Conservation (phyloP, 2,113 vertebrate species). For the Ondatra zibethicus region DNA sequence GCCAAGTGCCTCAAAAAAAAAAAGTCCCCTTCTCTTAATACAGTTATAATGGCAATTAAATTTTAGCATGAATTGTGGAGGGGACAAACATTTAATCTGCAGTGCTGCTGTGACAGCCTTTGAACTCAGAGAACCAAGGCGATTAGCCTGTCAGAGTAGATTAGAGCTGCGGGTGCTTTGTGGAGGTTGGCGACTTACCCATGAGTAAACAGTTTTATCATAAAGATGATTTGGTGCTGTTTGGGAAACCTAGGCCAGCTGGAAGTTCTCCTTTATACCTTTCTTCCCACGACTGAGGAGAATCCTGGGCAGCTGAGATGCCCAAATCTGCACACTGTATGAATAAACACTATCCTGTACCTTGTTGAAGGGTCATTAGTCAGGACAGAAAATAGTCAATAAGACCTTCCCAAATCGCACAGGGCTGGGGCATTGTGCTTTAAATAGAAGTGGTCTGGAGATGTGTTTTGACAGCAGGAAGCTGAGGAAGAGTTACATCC, state of each 20-base stretch:
- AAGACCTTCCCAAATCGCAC: not conserved
- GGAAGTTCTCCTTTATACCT: not conserved
- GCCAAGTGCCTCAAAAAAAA: not conserved
- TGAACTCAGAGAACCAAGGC: not conserved
- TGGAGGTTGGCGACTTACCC: not conserved
- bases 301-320: not conserved
- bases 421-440: not conserved
- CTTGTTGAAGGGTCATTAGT: not conserved
- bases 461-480: constrained; percentile 22
- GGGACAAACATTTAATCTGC: not conserved
- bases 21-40: not conserved
- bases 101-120: no score
- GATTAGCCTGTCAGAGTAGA: not conserved
- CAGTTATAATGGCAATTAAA: not conserved
- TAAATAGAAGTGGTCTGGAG: not conserved
- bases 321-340: not conserved
- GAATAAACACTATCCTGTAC: not conserved
- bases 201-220: not conserved
- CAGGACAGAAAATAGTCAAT: not conserved
- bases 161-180: not conserved
- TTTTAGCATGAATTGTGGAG: not conserved
- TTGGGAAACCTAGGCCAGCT: not conserved
- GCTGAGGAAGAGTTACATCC: not conserved
- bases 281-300: not conserved
- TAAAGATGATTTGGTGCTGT: no score